Conservation (phyloP, 37 sponge, comb jelly and placozoan species). For the Cliona cf. orientalis region DNA sequence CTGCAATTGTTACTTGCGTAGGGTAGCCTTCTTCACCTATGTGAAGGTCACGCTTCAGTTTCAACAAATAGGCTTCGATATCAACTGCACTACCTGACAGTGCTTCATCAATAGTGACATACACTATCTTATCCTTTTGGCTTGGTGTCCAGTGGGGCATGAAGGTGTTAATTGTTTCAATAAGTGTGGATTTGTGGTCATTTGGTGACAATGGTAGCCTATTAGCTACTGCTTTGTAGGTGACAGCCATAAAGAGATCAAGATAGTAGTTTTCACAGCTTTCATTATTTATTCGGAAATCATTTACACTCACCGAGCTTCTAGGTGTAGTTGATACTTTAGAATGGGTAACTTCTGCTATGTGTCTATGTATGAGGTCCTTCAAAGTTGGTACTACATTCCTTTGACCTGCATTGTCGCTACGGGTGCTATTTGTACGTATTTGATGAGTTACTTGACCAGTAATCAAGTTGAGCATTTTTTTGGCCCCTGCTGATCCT, state of each 20-base stretch:
- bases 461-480: not conserved
- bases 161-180: not conserved
- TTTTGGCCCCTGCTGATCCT: not conserved
- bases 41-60: not conserved
- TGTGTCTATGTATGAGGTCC: not conserved
- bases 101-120: conserved; percentile 18
- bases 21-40: conserved; percentile 3
- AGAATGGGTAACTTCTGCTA: not conserved
- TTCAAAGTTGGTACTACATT: not conserved
- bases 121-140: not conserved
- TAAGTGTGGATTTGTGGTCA: not conserved
- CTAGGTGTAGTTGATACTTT: not conserved
- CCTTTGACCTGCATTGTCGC: too few relatives aligned
- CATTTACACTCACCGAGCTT: not conserved
- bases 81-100: not conserved
- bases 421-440: not conserved
- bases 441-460: not conserved
- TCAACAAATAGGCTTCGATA: not conserved
- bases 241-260: not conserved
- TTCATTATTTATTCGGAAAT: not conserved
- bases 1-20: not conserved
- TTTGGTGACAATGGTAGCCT: not conserved
- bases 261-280: not conserved
- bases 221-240: not conserved
- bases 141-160: conserved; percentile 12